A percentile compares a stretch with the other conserved stretches of the same genome.
phyloP scores from a whole-genome alignment of 2,888 invertebrate genomes.

The Neoascia interrupta region DNA sequence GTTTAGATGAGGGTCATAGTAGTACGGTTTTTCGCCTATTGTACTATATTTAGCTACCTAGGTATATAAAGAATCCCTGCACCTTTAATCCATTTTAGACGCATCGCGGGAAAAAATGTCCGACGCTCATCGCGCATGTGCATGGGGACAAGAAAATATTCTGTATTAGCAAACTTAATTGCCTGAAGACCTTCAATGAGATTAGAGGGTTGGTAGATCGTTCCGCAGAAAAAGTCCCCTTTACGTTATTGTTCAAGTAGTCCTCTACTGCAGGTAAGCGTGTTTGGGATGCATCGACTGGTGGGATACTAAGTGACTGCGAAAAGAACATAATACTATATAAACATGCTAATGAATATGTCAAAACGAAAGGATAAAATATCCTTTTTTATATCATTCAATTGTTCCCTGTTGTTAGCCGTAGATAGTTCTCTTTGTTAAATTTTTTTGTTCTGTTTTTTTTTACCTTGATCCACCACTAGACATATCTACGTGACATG shows the following conservation, averaged over 20 bases:
- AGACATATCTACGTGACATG: conserved; percentile 62
- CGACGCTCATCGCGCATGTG: conserved; percentile 30
- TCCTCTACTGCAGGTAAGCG: conserved; percentile 62
- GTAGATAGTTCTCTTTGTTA: conserved; percentile 35
- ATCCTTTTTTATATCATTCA: conserved; percentile 71
- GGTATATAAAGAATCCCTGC: no score
- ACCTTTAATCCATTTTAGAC: conserved; percentile 42
- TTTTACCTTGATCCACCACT: conserved; percentile 39
- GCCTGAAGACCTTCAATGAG: conserved; percentile 69
- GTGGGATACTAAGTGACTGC: conserved; percentile 70
- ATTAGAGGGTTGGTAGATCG: conserved; percentile 45
- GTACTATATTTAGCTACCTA: background rate
- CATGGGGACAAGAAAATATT: conserved; percentile 34
- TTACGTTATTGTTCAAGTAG: conserved; percentile 6
- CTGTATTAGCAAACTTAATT: conserved; percentile 70
- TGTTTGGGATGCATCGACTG: conserved; percentile 54
- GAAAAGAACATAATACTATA: conserved; percentile 72
- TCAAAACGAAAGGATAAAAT: conserved; percentile 73
- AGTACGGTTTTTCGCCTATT: conserved; percentile 25
- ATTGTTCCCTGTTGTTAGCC: conserved; percentile 66
- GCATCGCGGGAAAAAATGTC: conserved; percentile 54
- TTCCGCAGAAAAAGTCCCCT: conserved; percentile 19
- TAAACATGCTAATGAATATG: conserved; percentile 73
- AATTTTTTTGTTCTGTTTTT: conserved; percentile 11
- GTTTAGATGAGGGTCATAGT: conserved; percentile 63